A percentile compares a stretch with the other conserved stretches of the same genome.
These are phyloP conservation scores for Urocynchramus pylzowi DNA, from an alignment of 2,113 vertebrate species.

Conservation along the genomic window DNA sequence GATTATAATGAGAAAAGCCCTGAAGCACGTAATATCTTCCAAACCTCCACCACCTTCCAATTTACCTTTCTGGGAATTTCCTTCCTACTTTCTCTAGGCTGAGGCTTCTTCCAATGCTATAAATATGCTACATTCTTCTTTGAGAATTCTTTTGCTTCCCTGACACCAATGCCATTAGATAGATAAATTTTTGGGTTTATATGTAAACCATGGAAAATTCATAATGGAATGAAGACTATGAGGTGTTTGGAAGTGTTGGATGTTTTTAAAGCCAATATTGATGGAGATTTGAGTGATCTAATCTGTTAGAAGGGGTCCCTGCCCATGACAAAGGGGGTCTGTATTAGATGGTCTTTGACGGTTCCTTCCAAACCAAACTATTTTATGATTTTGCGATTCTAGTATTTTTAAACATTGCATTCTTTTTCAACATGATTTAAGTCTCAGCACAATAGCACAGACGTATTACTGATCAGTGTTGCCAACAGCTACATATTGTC, in stretches of 20 bases:
- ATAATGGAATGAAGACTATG: neutral
- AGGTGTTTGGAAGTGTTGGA: neutral
- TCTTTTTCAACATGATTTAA: neutral
- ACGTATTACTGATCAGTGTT: neutral
- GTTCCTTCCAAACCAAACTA: neutral
- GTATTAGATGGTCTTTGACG: neutral
- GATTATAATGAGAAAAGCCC: neutral
- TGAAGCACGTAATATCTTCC: neutral
- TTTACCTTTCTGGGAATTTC: neutral
- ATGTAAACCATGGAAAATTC: neutral
- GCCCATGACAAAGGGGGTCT: neutral
- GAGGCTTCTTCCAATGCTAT: neutral
- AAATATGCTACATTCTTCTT: neutral
- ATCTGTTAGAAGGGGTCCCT: neutral
- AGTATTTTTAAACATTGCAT: neutral
- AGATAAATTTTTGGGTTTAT: neutral
- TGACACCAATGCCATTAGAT: fast-evolving
- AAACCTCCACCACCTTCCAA: neutral
- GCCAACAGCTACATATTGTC: neutral
- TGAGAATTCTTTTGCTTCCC: neutral
- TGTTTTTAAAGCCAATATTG: neutral
- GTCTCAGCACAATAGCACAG: neutral
- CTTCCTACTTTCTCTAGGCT: neutral
- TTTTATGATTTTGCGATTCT: neutral
- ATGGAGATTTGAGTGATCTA: neutral